Evolutionary conservation across 2,888 invertebrate species (phyloP).

Genomic region (Agrotis ipsilon): DNA sequence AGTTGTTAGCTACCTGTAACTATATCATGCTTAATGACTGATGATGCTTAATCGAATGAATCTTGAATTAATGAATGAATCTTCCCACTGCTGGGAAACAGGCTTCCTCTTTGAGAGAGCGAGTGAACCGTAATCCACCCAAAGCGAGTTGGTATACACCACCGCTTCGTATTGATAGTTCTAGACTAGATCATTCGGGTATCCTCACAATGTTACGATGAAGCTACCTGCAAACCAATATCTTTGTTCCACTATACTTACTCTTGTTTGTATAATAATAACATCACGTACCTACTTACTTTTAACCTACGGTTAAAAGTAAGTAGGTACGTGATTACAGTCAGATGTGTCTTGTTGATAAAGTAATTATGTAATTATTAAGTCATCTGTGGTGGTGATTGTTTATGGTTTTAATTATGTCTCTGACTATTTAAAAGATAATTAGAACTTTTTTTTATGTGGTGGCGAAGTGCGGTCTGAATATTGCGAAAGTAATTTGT

Average conservation of each 20-base stretch:
- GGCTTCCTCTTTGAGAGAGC: too few species aligned
- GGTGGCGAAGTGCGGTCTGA: neutral
- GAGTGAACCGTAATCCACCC: neutral
- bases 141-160: neutral
- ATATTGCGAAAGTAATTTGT: too few species aligned
- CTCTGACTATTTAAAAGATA: neutral
- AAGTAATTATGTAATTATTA: slow-evolving; percentile 27
- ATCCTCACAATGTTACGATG: neutral
- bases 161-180: neutral
- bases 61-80: too few species aligned
- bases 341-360: slow-evolving; percentile 9
- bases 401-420: neutral
- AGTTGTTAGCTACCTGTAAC: too few species aligned
- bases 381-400: slow-evolving; percentile 20
- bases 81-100: too few species aligned
- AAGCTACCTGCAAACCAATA: neutral
- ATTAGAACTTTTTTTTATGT: neutral
- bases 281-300: too few species aligned
- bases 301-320: slow-evolving; percentile 1
- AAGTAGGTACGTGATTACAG: neutral
- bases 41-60: too few species aligned
- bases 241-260: neutral
- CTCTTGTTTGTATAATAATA: slow-evolving; percentile 29
- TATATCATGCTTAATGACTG: neutral
- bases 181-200: neutral